Percentiles rank a stretch among this genome's conserved stretches.
Conservation (phyloP, 2,113 vertebrate species). For the Epinephelus fuscoguttatus region DNA sequence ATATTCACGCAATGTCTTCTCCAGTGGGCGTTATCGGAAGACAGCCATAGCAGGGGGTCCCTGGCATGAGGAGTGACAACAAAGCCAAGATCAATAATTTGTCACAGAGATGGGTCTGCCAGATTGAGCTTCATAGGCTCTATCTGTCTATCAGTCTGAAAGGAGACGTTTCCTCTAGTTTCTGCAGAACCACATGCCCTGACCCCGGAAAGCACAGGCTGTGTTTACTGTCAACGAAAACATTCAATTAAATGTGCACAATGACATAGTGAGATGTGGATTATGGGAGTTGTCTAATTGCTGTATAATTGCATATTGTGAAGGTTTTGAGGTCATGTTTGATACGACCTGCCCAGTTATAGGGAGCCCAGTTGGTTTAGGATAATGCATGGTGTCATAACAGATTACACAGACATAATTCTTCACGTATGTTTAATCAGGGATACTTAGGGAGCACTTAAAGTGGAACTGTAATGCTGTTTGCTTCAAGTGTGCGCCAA, state of each 20-base stretch:
- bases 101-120: conserved; percentile 48
- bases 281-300: conserved; percentile 74
- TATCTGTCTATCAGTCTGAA: conserved; percentile 40
- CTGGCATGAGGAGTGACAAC: conserved; percentile 47
- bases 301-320: conserved; percentile 62
- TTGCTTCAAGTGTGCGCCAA: conserved; percentile 42
- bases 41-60: conserved; percentile 51
- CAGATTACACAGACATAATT: conserved; percentile 64
- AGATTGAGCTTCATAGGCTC: conserved; percentile 42
- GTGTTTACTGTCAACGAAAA: conserved; percentile 62
- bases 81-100: conserved; percentile 75
- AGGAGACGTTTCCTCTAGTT: conserved; percentile 54
- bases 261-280: conserved; percentile 55
- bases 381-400: conserved; percentile 66
- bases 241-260: conserved; percentile 67
- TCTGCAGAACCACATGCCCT: conserved; percentile 34
- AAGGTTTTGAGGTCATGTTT: conserved; percentile 59
- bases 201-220: conserved; percentile 53
- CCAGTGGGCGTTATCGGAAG: conserved; percentile 46
- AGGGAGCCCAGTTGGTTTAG: conserved; percentile 51
- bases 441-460: conserved; percentile 44
- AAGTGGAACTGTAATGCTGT: conserved; percentile 50
- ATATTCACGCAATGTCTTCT: conserved; percentile 63
- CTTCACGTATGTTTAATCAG: conserved; percentile 57
- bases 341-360: conserved; percentile 58